Evolutionary conservation across 2,888 invertebrate genomes (phyloP).

Genomic region (Agrotis segetum): DNA sequence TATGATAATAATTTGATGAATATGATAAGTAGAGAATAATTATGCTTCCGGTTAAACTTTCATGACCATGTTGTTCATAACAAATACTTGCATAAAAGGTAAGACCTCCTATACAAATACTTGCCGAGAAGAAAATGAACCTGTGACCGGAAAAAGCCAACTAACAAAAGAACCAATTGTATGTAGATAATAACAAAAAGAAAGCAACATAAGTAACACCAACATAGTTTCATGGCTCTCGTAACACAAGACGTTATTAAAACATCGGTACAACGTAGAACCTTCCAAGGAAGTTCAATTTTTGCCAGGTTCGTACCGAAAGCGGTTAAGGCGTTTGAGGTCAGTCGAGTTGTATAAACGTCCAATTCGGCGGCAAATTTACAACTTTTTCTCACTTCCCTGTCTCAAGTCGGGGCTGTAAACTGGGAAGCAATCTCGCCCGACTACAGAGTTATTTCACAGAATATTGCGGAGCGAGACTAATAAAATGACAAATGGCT

Average conservation of each 20-base stretch:
- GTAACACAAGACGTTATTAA: slow-evolving; percentile 70
- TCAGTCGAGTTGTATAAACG: slow-evolving; percentile 87
- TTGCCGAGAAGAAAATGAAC: not conserved
- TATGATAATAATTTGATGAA: too few relatives aligned
- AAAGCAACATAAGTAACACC: slow-evolving; percentile 2
- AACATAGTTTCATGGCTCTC: slow-evolving; percentile 5
- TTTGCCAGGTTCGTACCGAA: slow-evolving; percentile 76
- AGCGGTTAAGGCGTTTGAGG: slow-evolving; percentile 81
- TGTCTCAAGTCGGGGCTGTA: slow-evolving; percentile 83
- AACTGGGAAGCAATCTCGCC: slow-evolving; percentile 88
- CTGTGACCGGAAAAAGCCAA: not conserved
- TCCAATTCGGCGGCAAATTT: slow-evolving; percentile 88
- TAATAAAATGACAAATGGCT: slow-evolving; percentile 90
- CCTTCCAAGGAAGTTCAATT: slow-evolving; percentile 78
- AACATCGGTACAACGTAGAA: slow-evolving; percentile 64
- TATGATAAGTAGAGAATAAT: too few relatives aligned
- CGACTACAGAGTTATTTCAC: slow-evolving; percentile 85
- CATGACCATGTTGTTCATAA: not conserved
- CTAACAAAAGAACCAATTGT: not conserved
- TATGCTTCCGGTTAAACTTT: not conserved
- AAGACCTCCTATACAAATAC: not conserved
- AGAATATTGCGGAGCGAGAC: slow-evolving; percentile 87
- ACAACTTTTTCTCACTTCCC: slow-evolving; percentile 87
- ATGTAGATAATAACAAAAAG: slow-evolving; percentile 6
- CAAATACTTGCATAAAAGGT: not conserved